These are phyloP conservation scores for Alligator sinensis DNA, from an alignment of 2,113 vertebrate genomes.

Conservation along the genomic window DNA sequence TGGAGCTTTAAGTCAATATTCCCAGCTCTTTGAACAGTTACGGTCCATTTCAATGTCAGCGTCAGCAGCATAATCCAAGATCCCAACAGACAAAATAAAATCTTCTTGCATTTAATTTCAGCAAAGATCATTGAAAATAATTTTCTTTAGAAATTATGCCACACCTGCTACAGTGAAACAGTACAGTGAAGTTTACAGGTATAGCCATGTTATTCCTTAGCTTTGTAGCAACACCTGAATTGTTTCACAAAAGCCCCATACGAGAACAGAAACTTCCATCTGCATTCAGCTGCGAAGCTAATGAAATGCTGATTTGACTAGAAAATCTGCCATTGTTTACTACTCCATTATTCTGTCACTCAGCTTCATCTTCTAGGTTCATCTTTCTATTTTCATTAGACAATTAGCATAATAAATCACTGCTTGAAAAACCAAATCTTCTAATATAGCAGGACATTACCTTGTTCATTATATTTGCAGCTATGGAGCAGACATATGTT, in stretches of 20 bases:
- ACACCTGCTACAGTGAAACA: conserved; percentile 26
- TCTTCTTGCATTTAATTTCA: conserved; percentile 60
- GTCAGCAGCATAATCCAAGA: conserved; percentile 57
- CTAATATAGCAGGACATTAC: conserved; percentile 66
- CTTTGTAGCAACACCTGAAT: conserved; percentile 68
- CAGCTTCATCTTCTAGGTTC: conserved; percentile 53
- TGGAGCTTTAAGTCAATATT: conserved; percentile 64
- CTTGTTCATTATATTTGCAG: conserved; percentile 68
- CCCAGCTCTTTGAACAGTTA: conserved; percentile 62
- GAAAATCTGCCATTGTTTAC: conserved; percentile 73
- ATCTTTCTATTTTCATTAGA: conserved; percentile 38
- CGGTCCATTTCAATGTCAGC: conserved; percentile 41
- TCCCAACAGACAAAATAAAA: conserved; percentile 60
- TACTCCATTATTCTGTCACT: conserved; percentile 63
- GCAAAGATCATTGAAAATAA: conserved; percentile 55
- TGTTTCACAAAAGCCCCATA: conserved; percentile 64
- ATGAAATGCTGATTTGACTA: conserved; percentile 69
- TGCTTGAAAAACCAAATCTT: conserved; percentile 57
- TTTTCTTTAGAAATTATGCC: conserved; percentile 58
- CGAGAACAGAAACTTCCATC: conserved; percentile 71
- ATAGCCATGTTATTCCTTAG: conserved; percentile 69
- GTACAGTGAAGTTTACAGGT: conserved; percentile 54
- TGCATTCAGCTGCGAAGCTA: conserved; percentile 63
- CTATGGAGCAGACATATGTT: conserved; percentile 62
- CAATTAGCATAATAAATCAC: conserved; percentile 47